Evolutionary conservation across 1,140 invertebrate genomes (phyloP), one percentile per base, ranked within the genome.

Genomic region (Lucilia sericata): DNA sequence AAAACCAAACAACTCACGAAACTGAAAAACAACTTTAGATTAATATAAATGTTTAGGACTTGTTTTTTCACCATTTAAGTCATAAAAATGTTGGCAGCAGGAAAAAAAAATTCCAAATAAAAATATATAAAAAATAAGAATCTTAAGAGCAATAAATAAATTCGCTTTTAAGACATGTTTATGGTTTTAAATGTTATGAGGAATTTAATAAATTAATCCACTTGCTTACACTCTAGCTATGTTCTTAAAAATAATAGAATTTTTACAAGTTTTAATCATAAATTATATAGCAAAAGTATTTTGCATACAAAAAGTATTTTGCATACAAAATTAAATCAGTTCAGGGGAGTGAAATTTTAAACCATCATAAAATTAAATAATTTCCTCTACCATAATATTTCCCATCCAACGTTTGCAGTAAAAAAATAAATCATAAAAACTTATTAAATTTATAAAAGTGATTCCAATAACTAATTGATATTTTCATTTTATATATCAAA

Each of bases 21-120:
- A 70, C 14, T 21, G 19, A 70, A 19, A 51, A 36, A 36, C 0
- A 70, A 70, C 65, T 70, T 70, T 70, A 70, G 65, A 70, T 21
- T 21, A 70, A 70, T 25, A 70, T 70, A 70, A 70, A 70, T 70
- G 21, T 70, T 70, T 21, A 21, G 19, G 65, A 21, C 21, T 70
- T 70, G 65, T 9, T 70, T 21, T 30, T 70, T 70, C 65, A 70
- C 65, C 65, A 70, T 70, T 70, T 25, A 25, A 70, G 65, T 70
- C n/a, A 70, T 70, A 70, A 60, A 30, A 60, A 60, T 42, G 42
- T 42, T 42, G 5, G 42, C 42, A 42, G 55, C n/a, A 60, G 14
- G 14, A 60, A 5, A 60, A 60, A 42, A 42, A 42, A 42, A 42
- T 2, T 30, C 1, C 25, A 42, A 42, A 42, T n/a, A 55, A 55